Percentiles rank a stretch among this genome's conserved stretches.
phyloP scores from a whole-genome alignment of 2,888 invertebrate genomes.

The Ischnura elegans region DNA sequence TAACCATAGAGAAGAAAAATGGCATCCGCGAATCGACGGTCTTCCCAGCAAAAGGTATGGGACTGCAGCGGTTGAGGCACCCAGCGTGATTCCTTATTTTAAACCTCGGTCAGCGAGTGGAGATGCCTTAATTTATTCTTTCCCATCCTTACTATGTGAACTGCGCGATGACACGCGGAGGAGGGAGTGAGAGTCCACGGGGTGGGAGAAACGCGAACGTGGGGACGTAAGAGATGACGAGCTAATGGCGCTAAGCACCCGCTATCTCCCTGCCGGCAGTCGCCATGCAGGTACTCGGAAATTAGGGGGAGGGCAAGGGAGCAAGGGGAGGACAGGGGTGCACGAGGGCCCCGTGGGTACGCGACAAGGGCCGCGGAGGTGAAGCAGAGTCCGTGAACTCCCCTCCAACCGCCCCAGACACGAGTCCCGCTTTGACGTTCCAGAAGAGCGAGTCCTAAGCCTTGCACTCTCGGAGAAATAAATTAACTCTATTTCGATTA shows the following conservation, averaged over 20 bases:
- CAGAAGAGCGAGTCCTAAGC: background rate
- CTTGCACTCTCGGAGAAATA: constrained; percentile 47
- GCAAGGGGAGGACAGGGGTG: background rate
- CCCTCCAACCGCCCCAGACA: background rate
- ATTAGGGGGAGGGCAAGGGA: background rate
- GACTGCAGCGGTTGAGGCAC: no score
- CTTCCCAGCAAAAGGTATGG: background rate
- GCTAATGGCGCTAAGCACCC: constrained; percentile 62
- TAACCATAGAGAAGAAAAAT: background rate
- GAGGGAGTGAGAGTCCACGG: background rate
- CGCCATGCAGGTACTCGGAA: background rate
- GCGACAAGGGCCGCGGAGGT: background rate
- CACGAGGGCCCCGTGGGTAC: background rate
- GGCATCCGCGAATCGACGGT: no score
- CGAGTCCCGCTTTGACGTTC: background rate
- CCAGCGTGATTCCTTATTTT: no score
- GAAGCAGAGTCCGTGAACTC: background rate
- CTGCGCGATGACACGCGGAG: no score
- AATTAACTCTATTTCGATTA: constrained; percentile 65
- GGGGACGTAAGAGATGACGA: constrained; percentile 43
- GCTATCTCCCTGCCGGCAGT: constrained; percentile 58
- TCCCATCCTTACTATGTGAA: no score
- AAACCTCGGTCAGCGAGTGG: no score
- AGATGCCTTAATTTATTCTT: no score
- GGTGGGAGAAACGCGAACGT: constrained; percentile 41